A percentile compares a stretch with the other conserved stretches of the same genome.
These are phyloP conservation scores for Helostoma temminkii DNA, from an alignment of 2,797 vertebrate genomes.

Conservation along the genomic window DNA sequence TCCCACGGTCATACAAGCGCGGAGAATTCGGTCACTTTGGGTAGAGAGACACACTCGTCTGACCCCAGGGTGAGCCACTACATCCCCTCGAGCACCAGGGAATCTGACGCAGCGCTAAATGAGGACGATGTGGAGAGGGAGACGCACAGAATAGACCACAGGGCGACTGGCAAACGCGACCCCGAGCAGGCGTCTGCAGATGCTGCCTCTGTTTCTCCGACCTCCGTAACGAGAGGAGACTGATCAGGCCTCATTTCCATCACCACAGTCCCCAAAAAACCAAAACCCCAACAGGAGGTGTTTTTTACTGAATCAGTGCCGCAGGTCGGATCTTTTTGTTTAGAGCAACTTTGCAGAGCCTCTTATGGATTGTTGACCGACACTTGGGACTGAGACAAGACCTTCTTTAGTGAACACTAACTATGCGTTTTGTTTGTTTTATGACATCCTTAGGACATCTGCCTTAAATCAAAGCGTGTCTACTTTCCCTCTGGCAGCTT, in stretches of 20 bases:
- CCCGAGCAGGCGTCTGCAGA: conserved; percentile 49
- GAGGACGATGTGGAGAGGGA: conserved; percentile 35
- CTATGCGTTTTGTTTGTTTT: conserved; percentile 64
- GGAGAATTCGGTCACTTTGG: conserved; percentile 51
- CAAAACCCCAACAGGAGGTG: conserved; percentile 57
- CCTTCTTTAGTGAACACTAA: conserved; percentile 61
- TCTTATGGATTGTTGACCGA: conserved; percentile 52
- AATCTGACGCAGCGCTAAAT: conserved; percentile 2
- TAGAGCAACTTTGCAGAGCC: conserved; percentile 50
- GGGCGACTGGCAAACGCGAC: conserved; percentile 24
- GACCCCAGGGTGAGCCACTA: conserved; percentile 26
- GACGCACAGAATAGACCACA: conserved; percentile 25
- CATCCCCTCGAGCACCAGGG: conserved; percentile 28
- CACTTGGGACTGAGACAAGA: conserved; percentile 45
- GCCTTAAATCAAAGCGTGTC: conserved; percentile 80
- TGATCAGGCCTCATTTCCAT: conserved; percentile 50
- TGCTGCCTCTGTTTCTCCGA: conserved; percentile 47
- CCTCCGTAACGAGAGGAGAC: conserved; percentile 53
- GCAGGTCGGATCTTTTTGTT: conserved; percentile 76
- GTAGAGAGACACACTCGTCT: conserved; percentile 39
- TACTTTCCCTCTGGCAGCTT: conserved; percentile 67
- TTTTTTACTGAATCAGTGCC: conserved; percentile 65
- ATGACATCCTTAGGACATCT: conserved; percentile 78
- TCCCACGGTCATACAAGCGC: conserved; percentile 57
- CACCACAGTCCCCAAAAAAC: no score